These are phyloP conservation scores for cattle (Bos taurus) DNA, from an alignment of 2,113 vertebrate species.

Conservation along the genomic window ARS-UCD2.0 NC_037340.1:8149001-8149500, in stretches of 20 bases:
- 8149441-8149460: not conserved
- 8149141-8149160: not conserved
- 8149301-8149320: not conserved
- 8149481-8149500: no score
- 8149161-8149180: not conserved
- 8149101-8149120: not conserved
- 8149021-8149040: not conserved
- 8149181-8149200: not conserved
- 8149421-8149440: not conserved
- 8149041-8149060: not conserved
- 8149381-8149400: not conserved
- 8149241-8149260: not conserved
- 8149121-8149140: not conserved
- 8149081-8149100: not conserved
- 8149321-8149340: not conserved
- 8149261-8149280: not conserved
- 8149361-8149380: not conserved
- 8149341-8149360: conserved; percentile 12
- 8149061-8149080: not conserved
- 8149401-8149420: not conserved
- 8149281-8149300: not conserved
- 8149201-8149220: not conserved
- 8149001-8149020: not conserved
- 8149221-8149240: not conserved
- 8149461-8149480: not conserved